A percentile compares a stretch with the other conserved stretches of the same genome.
Evolutionary conservation across 2,113 vertebrate species (phyloP).

Genomic region (Chiloscyllium plagiosum): DNA sequence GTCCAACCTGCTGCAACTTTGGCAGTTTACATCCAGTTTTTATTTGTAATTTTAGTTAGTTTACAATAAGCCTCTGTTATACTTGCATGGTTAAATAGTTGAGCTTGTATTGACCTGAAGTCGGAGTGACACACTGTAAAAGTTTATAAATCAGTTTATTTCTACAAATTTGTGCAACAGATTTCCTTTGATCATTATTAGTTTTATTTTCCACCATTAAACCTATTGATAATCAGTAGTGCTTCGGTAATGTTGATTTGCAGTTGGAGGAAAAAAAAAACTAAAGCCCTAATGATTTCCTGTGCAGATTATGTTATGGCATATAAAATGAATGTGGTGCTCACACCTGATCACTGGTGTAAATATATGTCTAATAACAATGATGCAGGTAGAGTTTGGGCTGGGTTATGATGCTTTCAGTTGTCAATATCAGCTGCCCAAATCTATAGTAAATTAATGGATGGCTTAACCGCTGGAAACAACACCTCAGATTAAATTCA

Average conservation of each 20-base stretch:
- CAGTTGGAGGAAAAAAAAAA: not conserved
- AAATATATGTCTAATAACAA: not conserved
- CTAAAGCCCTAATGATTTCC: not conserved
- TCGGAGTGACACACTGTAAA: not conserved
- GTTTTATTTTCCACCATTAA: not conserved
- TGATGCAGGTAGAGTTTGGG: not conserved
- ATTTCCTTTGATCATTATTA: not conserved
- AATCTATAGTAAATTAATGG: not conserved
- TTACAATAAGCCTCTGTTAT: not conserved
- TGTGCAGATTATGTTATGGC: not conserved
- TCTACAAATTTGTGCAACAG: not conserved
- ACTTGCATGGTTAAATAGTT: not conserved
- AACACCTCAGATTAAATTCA: not conserved
- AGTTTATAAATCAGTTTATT: not conserved
- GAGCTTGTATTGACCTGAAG: not conserved
- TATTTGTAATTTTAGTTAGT: not conserved
- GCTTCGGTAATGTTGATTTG: not conserved
- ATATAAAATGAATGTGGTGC: not conserved
- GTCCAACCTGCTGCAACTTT: not conserved
- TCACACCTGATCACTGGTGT: not conserved
- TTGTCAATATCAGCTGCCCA: not conserved
- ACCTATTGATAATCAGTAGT: not conserved
- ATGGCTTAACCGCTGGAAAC: not conserved
- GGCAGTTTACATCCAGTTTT: not conserved
- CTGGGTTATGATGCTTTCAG: not conserved